A percentile compares a stretch with the other conserved stretches of the same genome.
Evolutionary conservation across 2,113 vertebrate species (phyloP).

Genomic region (Choloepus hoffmanni): DNA sequence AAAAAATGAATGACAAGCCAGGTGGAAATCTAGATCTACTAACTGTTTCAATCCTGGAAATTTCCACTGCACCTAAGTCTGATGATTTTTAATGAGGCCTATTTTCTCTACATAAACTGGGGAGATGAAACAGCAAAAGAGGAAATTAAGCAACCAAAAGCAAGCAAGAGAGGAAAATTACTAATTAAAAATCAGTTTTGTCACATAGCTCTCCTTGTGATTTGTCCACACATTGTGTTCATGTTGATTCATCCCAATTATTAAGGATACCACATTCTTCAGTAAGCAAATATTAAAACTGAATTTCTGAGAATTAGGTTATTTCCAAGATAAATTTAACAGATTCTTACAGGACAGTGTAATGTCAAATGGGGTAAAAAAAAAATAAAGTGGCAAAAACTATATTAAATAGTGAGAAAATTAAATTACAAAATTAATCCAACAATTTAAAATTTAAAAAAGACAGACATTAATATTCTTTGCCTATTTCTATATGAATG

Average conservation of each 20-base stretch:
- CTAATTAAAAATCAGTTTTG: not conserved
- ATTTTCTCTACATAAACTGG: not conserved
- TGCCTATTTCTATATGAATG: not conserved
- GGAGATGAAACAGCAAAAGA: not conserved
- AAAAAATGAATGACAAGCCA: not conserved
- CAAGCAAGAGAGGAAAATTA: not conserved
- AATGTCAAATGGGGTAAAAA: not conserved
- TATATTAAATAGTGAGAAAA: not conserved
- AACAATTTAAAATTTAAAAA: not conserved
- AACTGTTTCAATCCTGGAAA: not conserved
- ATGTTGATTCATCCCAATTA: not conserved
- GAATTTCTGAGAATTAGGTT: slow-evolving; percentile 8
- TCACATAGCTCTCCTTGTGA: not conserved
- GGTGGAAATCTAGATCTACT: not conserved
- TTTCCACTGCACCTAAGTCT: not conserved
- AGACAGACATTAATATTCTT: not conserved
- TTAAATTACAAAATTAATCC: not conserved
- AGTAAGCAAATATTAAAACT: not conserved
- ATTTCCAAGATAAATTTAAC: not conserved
- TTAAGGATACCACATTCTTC: not conserved
- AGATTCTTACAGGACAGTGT: not conserved
- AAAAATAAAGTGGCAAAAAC: not conserved
- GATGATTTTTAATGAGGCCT: not conserved
- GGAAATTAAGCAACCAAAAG: not conserved
- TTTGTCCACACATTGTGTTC: not conserved